Conservation (phyloP, 2,113 vertebrate genomes). For the Corythoichthys intestinalis region DNA sequence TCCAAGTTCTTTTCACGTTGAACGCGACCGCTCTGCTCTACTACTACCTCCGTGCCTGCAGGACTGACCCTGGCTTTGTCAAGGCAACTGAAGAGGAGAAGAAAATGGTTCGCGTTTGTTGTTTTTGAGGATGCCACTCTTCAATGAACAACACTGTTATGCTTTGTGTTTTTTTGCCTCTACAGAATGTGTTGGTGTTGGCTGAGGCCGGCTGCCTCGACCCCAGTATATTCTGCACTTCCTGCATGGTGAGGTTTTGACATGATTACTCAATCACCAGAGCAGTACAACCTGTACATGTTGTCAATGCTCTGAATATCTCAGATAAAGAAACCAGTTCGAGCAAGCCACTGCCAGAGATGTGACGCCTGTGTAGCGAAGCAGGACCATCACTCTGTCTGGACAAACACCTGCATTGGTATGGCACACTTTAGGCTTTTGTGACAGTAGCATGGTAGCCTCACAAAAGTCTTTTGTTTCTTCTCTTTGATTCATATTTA, state of each 20-base stretch:
- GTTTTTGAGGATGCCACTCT: background rate
- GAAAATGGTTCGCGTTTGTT: conserved; percentile 74
- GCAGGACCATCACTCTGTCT: conserved; percentile 90
- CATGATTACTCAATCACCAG: background rate
- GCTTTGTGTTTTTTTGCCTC: conserved; percentile 21
- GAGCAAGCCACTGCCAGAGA: conserved; percentile 81
- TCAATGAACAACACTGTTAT: background rate
- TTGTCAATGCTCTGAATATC: background rate
- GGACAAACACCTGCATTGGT: conserved; percentile 89
- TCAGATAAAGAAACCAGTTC: conserved; percentile 86
- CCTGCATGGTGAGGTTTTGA: conserved; percentile 82
- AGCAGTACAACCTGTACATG: background rate
- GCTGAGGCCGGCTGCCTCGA: conserved; percentile 90
- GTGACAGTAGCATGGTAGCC: background rate
- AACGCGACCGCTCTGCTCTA: conserved; percentile 78
- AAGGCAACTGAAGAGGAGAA: conserved; percentile 85
- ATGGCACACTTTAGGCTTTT: background rate
- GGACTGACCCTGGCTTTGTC: conserved; percentile 84
- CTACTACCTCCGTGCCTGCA: conserved; percentile 85
- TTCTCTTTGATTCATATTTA: too few relatives aligned
- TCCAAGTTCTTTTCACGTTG: conserved; percentile 75
- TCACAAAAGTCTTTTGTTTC: too few relatives aligned
- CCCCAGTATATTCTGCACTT: conserved; percentile 87
- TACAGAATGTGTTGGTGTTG: conserved; percentile 85
- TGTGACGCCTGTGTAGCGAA: conserved; percentile 87